phyloP scores from a whole-genome alignment of 2,113 vertebrate genomes.

The Lipophrys pholis region DNA sequence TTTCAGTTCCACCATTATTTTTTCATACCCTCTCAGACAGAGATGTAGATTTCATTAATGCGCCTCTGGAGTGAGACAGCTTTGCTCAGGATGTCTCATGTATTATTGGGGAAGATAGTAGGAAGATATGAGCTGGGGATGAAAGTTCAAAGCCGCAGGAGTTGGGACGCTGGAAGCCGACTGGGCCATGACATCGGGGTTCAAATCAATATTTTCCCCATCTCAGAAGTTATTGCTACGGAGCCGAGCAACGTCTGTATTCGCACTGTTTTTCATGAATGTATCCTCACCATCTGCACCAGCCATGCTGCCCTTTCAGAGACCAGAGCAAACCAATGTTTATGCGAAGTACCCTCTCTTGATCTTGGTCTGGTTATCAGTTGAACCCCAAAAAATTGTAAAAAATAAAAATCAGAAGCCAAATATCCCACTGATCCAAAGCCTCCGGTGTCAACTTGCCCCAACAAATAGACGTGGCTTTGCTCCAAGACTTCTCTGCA shows the following conservation, averaged over 20 bases:
- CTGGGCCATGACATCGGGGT: slow-evolving; percentile 68
- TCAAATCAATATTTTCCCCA: slow-evolving; percentile 74
- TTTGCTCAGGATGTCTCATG: slow-evolving; percentile 73
- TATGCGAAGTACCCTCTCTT: slow-evolving; percentile 62
- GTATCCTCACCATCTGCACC: slow-evolving; percentile 84
- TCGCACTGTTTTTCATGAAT: slow-evolving; percentile 83
- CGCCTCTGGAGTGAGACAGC: slow-evolving; percentile 72
- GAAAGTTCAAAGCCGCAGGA: slow-evolving; percentile 67
- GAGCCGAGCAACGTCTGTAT: slow-evolving; percentile 80
- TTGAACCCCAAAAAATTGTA: slow-evolving; percentile 43
- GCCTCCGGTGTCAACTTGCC: slow-evolving; percentile 67
- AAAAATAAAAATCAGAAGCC: slow-evolving; percentile 72
- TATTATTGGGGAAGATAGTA: slow-evolving; percentile 75
- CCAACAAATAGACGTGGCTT: slow-evolving; percentile 75
- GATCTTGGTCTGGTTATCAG: slow-evolving; percentile 73
- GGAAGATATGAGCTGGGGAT: slow-evolving; percentile 70
- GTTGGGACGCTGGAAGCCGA: slow-evolving; percentile 71
- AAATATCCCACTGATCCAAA: slow-evolving; percentile 78
- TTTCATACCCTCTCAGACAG: slow-evolving; percentile 80
- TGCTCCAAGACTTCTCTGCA: slow-evolving; percentile 80
- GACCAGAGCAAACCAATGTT: slow-evolving; percentile 77
- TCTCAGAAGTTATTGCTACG: slow-evolving; percentile 72
- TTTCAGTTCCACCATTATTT: slow-evolving; percentile 79
- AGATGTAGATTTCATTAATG: slow-evolving; percentile 82
- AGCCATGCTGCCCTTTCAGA: slow-evolving; percentile 79